These are phyloP conservation scores for Dynastes tityus DNA, from an alignment of 2,888 invertebrate genomes.

Conservation along the genomic window DNA sequence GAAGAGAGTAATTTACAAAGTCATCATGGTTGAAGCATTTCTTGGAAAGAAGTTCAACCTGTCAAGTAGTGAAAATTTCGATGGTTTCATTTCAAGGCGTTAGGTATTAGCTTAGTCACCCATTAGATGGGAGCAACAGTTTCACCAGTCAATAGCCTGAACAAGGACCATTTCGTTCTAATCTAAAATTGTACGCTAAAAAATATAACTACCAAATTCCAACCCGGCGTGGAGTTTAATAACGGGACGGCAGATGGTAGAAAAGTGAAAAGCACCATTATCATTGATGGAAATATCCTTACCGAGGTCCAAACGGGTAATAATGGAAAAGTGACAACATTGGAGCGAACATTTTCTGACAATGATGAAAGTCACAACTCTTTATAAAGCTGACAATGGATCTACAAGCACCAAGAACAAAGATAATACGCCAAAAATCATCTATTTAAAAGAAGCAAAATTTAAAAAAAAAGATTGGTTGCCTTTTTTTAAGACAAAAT, in stretches of 20 bases:
- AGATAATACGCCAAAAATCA: neutral
- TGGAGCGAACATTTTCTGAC: conserved; percentile 81
- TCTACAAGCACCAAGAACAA: conserved; percentile 74
- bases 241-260: conserved; percentile 93
- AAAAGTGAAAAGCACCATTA: conserved; percentile 84
- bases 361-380: conserved; percentile 80
- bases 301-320: conserved; percentile 86
- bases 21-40: too few species aligned
- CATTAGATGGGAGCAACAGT: conserved; percentile 90
- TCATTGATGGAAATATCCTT: conserved; percentile 85
- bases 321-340: conserved; percentile 78
- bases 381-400: conserved; percentile 81
- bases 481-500: neutral
- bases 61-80: too few species aligned
- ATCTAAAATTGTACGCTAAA: conserved; percentile 93
- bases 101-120: conserved; percentile 90
- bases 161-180: conserved; percentile 80
- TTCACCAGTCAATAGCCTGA: conserved; percentile 88
- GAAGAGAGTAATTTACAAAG: too few species aligned
- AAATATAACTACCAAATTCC: conserved; percentile 87
- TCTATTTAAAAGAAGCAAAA: neutral
- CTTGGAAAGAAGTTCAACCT: too few species aligned
- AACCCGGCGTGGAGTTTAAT: conserved; percentile 89
- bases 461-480: neutral
- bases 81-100: too few species aligned